Conservation (phyloP, 1,140 invertebrate species). For the Capitella teleta region DNA sequence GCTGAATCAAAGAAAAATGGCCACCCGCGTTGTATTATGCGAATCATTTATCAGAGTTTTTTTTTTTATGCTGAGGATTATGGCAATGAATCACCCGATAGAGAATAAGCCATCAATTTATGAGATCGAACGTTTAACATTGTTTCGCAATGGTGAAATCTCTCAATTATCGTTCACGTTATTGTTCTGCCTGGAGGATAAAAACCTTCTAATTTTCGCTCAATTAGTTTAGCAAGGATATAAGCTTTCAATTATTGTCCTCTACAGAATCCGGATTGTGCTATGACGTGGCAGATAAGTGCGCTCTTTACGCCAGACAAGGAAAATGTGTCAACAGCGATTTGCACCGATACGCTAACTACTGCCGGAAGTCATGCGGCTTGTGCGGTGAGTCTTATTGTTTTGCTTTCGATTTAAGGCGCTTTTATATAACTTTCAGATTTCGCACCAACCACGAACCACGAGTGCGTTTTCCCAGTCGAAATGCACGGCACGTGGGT, state of each 20-base stretch:
- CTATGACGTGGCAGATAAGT: slow-evolving; percentile 12
- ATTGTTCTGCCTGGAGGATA: neutral
- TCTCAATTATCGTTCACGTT: too few species aligned
- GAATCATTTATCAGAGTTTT: too few species aligned
- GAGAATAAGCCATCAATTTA: too few species aligned
- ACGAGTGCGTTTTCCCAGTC: slow-evolving; percentile 9
- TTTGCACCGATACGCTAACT: slow-evolving; percentile 10
- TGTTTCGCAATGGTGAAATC: too few species aligned
- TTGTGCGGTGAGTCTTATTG: slow-evolving; percentile 11
- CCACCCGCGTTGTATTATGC: too few species aligned
- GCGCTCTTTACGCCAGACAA: slow-evolving; percentile 3
- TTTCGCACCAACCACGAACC: neutral
- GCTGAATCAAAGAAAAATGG: too few species aligned
- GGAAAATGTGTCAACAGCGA: slow-evolving; percentile 9
- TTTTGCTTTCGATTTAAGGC: neutral
- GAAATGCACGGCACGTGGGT: slow-evolving; percentile 11
- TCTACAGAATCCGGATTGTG: slow-evolving; percentile 9
- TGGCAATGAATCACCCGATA: too few species aligned
- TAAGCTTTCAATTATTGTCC: neutral
- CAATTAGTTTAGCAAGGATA: neutral
- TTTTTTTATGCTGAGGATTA: too few species aligned
- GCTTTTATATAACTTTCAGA: neutral
- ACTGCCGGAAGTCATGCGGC: slow-evolving; percentile 14
- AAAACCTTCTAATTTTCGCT: neutral
- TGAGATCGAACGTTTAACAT: too few species aligned